Percentiles rank a stretch among this genome's conserved stretches.
phyloP scores from a whole-genome alignment of 2,113 vertebrate species.

The Dipodomys spectabilis region DNA sequence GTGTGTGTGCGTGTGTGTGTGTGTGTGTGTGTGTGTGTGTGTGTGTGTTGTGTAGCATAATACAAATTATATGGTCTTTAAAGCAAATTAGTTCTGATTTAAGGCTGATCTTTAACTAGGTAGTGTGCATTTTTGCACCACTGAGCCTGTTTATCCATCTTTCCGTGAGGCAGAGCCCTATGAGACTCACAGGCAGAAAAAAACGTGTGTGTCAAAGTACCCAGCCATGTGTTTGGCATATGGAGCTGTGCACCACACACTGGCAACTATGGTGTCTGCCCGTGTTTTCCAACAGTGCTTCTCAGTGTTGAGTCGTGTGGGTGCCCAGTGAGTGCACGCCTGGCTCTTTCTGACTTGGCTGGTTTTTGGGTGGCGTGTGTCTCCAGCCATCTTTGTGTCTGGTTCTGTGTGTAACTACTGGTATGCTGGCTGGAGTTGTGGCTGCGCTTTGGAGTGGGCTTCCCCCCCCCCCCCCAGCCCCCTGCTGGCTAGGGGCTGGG shows the following conservation, averaged over 20 bases:
- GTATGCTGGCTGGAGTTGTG: neutral
- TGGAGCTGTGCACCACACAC: accelerated
- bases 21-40: neutral
- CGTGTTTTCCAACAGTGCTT: neutral
- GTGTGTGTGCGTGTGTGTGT: neutral
- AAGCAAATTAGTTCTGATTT: slow-evolving; percentile 27
- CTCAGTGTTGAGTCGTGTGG: neutral
- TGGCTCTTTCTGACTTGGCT: neutral
- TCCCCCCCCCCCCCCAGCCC: neutral
- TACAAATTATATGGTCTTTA: neutral
- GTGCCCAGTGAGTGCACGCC: no score
- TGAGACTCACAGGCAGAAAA: neutral
- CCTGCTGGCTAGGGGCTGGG: neutral
- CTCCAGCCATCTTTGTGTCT: neutral
- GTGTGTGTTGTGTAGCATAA: neutral
- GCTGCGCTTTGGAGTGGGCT: neutral
- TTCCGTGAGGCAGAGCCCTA: neutral
- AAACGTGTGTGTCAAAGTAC: accelerated
- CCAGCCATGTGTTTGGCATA: neutral
- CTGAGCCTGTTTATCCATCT: neutral
- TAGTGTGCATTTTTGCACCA: neutral
- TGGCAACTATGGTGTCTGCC: neutral
- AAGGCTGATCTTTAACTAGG: neutral
- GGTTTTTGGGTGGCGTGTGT: neutral
- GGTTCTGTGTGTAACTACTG: neutral